Conservation (phyloP, 2,113 vertebrate genomes). For the Bufo bufo region DNA sequence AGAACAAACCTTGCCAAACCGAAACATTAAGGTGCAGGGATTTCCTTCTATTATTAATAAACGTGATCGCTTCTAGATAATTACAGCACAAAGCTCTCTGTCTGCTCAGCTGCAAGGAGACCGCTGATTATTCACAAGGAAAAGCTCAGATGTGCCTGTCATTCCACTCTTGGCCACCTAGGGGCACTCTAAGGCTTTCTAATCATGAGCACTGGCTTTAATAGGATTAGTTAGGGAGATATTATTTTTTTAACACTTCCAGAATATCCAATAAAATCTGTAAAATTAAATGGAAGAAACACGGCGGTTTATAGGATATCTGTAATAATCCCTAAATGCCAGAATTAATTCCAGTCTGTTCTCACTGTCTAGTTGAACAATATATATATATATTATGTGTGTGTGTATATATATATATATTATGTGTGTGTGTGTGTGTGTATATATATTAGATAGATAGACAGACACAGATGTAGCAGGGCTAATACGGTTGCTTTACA, state of each 20-base stretch:
- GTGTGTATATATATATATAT: no score
- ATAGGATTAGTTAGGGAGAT: conserved; percentile 28
- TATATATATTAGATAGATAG: no score
- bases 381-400: no score
- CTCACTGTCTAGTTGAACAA: background rate
- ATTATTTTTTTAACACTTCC: background rate
- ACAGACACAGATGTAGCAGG: no score
- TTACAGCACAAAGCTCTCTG: background rate
- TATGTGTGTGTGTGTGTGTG: no score
- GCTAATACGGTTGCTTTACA: no score
- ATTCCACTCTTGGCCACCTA: conserved; percentile 71
- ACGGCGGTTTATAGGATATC: background rate
- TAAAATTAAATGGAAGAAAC: background rate
- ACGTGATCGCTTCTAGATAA: background rate
- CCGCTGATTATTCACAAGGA: conserved; percentile 8
- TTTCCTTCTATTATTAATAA: conserved; percentile 40
- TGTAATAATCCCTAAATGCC: background rate
- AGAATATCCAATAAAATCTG: background rate
- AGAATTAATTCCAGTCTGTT: background rate
- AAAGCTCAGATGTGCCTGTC: conserved; percentile 61
- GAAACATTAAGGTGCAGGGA: background rate
- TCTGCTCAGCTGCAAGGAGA: background rate
- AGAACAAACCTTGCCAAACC: background rate
- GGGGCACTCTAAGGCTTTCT: conserved; percentile 75
- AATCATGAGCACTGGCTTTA: conserved; percentile 54